A percentile compares a stretch with the other conserved stretches of the same genome.
phyloP scores from a whole-genome alignment of 2,113 vertebrate species.

The Bombycilla garrulus region DNA sequence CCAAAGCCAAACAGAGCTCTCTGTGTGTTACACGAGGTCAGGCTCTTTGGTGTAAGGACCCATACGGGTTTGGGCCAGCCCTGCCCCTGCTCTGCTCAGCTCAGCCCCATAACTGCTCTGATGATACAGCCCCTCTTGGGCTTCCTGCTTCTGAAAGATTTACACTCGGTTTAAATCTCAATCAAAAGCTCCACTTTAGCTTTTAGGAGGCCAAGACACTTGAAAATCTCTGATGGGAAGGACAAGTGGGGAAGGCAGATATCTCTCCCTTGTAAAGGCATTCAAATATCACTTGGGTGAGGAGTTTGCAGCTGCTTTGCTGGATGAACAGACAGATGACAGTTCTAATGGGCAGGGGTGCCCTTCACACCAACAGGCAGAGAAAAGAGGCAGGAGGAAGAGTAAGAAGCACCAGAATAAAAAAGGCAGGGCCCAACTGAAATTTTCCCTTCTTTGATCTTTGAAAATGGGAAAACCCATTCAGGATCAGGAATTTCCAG shows the following conservation, averaged over 20 bases:
- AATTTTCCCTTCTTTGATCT: not conserved
- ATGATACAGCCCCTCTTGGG: not conserved
- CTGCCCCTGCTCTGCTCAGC: not conserved
- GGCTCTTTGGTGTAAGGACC: not conserved
- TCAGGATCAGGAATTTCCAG: not conserved
- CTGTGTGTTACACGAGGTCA: not conserved
- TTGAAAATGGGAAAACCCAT: not conserved
- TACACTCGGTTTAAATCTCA: not conserved
- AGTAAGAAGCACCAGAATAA: not conserved
- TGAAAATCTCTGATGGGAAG: not conserved
- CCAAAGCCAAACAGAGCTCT: not conserved
- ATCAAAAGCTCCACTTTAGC: not conserved
- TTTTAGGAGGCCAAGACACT: not conserved
- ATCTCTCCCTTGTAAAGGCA: not conserved
- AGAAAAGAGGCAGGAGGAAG: not conserved
- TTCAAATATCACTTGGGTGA: not conserved
- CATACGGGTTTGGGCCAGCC: not conserved
- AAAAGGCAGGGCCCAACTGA: not conserved
- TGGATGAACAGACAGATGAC: not conserved
- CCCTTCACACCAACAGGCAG: not conserved
- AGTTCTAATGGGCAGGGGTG: not conserved
- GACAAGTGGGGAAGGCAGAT: not conserved
- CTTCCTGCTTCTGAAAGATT: not conserved
- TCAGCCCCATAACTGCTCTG: not conserved
- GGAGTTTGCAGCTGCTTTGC: not conserved